Percentiles rank a stretch among this genome's conserved stretches.
Evolutionary conservation across 2,888 invertebrate genomes (phyloP).

Genomic region (Melanostoma mellinum): DNA sequence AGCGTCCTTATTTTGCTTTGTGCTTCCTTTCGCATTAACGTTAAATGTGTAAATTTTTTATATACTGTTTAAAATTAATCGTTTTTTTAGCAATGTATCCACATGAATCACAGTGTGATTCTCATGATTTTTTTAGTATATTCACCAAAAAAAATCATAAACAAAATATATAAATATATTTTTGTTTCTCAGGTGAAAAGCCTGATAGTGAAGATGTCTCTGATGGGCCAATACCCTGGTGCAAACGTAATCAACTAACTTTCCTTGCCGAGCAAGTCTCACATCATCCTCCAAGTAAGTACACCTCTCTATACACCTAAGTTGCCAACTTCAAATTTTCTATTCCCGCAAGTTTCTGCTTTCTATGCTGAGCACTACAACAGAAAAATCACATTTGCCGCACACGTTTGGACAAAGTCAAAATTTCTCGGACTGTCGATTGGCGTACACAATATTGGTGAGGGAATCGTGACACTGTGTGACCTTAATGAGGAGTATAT

Average conservation of each 20-base stretch:
- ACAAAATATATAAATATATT: neutral
- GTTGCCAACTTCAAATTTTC: neutral
- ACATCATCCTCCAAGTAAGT: conserved; percentile 97
- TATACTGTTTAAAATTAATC: too few relatives aligned
- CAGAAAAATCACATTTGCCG: conserved; percentile 95
- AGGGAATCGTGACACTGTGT: conserved; percentile 94
- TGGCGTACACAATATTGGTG: conserved; percentile 98
- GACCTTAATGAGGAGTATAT: conserved; percentile 97
- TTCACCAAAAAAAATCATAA: neutral
- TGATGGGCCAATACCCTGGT: conserved; percentile 96
- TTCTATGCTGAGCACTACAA: conserved; percentile 98
- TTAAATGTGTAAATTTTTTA: too few relatives aligned
- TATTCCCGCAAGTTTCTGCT: conserved; percentile 90
- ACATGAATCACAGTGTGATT: too few relatives aligned
- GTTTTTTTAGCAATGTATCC: too few relatives aligned
- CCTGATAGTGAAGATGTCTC: conserved; percentile 81
- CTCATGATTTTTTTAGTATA: too few relatives aligned
- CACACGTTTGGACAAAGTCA: conserved; percentile 99
- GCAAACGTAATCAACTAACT: conserved; percentile 91
- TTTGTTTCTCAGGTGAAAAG: conserved; percentile 72
- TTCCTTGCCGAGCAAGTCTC: conserved; percentile 99
- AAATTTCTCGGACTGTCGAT: conserved; percentile 98
- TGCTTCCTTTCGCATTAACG: too few relatives aligned
- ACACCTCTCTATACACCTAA: neutral
- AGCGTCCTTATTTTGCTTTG: too few relatives aligned